Evolutionary conservation across 2,888 invertebrate species (phyloP), one percentile per base, ranked within the genome.

Genomic region (Rhingia campestris): DNA sequence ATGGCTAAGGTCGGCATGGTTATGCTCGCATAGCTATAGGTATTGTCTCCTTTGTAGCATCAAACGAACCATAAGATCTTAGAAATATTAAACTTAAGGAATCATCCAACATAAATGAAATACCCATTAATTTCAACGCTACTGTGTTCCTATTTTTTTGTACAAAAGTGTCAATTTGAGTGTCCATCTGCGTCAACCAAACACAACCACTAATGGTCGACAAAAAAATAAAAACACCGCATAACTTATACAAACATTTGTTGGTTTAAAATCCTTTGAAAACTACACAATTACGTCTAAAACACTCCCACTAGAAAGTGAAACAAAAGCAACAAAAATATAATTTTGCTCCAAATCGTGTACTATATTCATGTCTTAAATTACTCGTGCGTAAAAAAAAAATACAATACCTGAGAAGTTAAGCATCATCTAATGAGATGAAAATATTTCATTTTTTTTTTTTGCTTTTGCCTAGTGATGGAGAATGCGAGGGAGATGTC

Each of bases 391-490:
- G 70, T 12, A 64, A 47, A 53, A 61, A 63, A 67, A 54, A 58
- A 35, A 56, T 32, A 56, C 37, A 39, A 58, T 63, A 82, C 73
- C 73, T 73, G 77, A 77, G 77, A 82, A 77, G 66, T 73, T 56
- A 73, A 79, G 73, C 77, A 79, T 77, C 77, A 67, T 73, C 67
- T 64, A 67, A 73, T 63, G 82, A 82, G 82, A 82, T 77, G 67
- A 77, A 82, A 73, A 73, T 63, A 82, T 82, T 73, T 43, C 37
- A 37, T 39, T 64, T 77, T 82, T 81, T 30, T 58, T 35, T 4
- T 37, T 14, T 33, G 56, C n/a, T n/a, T n/a, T n/a, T n/a, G n/a
- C n/a, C n/a, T n/a, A n/a, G n/a, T n/a, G n/a, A n/a, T n/a, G 58
- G 63, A 54, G 82, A 74, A 69, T 59, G 69, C 35, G 74, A 67